Evolutionary conservation across 2,888 invertebrate species (phyloP).

Genomic region (Heteromyza rotundicornis): DNA sequence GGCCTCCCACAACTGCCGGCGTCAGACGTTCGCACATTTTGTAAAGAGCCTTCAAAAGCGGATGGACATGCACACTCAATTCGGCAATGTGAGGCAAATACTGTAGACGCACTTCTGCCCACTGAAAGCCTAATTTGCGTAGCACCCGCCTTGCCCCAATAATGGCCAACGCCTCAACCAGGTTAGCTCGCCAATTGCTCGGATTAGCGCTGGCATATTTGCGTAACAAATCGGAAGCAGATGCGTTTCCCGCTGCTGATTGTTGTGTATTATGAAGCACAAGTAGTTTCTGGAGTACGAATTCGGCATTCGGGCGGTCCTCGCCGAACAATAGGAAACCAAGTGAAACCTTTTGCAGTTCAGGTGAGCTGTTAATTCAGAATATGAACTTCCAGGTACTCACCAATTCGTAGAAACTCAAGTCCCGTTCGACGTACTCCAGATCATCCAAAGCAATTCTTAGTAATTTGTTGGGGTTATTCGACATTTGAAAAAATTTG

Average conservation of each 20-base stretch:
- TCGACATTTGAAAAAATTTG: no score
- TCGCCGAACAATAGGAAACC: conserved; percentile 55
- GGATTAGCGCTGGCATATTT: conserved; percentile 48
- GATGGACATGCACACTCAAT: conserved; percentile 58
- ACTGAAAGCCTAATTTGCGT: conserved; percentile 58
- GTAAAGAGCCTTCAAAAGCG: conserved; percentile 63
- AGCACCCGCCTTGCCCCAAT: conserved; percentile 59
- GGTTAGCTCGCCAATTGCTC: conserved; percentile 60
- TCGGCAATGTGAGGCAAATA: conserved; percentile 59
- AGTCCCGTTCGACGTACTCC: conserved; percentile 61
- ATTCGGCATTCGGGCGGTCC: conserved; percentile 42
- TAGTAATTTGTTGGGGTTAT: no score
- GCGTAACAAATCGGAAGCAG: conserved; percentile 38
- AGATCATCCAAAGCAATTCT: conserved; percentile 51
- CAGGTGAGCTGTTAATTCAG: no score
- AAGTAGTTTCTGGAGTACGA: conserved; percentile 52
- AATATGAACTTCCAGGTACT: no score
- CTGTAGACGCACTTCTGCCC: conserved; percentile 45
- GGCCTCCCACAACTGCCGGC: conserved; percentile 42
- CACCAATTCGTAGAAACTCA: conserved; percentile 64
- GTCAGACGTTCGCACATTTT: conserved; percentile 62
- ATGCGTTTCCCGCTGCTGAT: conserved; percentile 10
- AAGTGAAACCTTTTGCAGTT: conserved; percentile 55
- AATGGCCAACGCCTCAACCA: conserved; percentile 66
- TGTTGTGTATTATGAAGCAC: conserved; percentile 29